phyloP scores from a whole-genome alignment of 2,888 invertebrate species.

The Blera fallax region DNA sequence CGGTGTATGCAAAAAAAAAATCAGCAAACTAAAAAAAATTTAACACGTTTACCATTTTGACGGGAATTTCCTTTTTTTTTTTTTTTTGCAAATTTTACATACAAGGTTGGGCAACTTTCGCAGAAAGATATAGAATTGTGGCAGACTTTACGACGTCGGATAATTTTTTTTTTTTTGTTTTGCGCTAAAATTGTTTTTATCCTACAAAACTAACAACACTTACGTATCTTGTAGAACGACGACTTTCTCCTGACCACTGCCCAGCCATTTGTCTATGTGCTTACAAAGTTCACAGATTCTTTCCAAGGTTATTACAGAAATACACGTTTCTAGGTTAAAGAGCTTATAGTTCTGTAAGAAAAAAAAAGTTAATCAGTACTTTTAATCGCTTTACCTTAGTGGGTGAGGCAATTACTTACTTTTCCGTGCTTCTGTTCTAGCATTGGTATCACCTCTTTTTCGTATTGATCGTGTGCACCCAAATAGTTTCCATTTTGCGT shows the following conservation, averaged over 20 bases:
- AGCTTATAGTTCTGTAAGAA: constrained; percentile 75
- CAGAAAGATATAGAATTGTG: constrained; percentile 1
- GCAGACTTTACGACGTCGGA: not conserved
- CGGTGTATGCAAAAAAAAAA: not conserved
- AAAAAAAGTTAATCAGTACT: constrained; percentile 24
- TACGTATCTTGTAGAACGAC: constrained; percentile 94
- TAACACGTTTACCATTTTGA: constrained; percentile 14
- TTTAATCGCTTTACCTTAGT: not conserved
- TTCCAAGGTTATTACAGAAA: constrained; percentile 86
- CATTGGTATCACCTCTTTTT: constrained; percentile 76
- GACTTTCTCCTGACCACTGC: constrained; percentile 91
- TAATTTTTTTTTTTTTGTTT: too few species aligned
- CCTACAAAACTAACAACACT: constrained; percentile 74
- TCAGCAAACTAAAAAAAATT: not conserved
- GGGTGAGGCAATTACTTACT: constrained; percentile 58
- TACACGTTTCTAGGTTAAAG: constrained; percentile 76
- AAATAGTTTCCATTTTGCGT: constrained; percentile 67
- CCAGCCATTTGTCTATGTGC: constrained; percentile 95
- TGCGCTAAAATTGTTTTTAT: not conserved
- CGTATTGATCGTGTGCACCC: constrained; percentile 74
- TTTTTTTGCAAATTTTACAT: not conserved
- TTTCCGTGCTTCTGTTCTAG: constrained; percentile 76
- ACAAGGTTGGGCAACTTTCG: constrained; percentile 31
- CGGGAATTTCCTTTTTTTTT: not conserved
- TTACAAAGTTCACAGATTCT: constrained; percentile 95